Percentiles rank a stretch among this genome's conserved stretches.
Conservation (phyloP, 2,797 vertebrate genomes). For the Pteronotus mesoamericanus region DNA sequence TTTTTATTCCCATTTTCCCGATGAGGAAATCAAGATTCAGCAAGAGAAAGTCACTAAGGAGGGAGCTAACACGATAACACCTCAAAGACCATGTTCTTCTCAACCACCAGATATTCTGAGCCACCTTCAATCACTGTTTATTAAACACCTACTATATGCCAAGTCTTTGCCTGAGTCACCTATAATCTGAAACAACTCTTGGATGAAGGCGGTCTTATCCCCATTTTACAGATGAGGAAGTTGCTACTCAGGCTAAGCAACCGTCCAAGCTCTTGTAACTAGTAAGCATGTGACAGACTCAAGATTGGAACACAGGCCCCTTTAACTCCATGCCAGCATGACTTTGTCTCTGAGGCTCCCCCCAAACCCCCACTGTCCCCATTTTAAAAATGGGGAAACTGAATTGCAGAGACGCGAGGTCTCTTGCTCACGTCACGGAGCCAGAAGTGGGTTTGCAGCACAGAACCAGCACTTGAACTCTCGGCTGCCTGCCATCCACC, state of each 20-base stretch:
- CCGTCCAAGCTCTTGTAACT: background rate
- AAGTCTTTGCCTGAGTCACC: background rate
- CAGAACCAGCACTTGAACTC: background rate
- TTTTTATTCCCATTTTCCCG: background rate
- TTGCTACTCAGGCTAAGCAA: background rate
- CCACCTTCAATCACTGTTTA: background rate
- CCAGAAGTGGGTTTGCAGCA: background rate
- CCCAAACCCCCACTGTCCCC: too few species aligned
- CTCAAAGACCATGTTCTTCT: background rate
- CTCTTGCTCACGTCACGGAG: background rate
- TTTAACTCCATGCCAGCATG: background rate
- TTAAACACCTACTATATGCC: background rate
- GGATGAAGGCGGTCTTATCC: too few species aligned
- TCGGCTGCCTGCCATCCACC: background rate
- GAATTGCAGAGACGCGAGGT: background rate
- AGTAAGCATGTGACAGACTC: background rate
- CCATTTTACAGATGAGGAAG: background rate
- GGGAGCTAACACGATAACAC: background rate
- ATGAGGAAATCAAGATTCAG: background rate
- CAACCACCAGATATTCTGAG: background rate
- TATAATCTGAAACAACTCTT: background rate
- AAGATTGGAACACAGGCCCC: background rate
- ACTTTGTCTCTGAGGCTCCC: background rate
- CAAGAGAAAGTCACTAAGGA: background rate
- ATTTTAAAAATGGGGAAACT: background rate